Conservation (phyloP, 92 coral and sea anemone species). For the Anthopleura xanthogrammica region DNA sequence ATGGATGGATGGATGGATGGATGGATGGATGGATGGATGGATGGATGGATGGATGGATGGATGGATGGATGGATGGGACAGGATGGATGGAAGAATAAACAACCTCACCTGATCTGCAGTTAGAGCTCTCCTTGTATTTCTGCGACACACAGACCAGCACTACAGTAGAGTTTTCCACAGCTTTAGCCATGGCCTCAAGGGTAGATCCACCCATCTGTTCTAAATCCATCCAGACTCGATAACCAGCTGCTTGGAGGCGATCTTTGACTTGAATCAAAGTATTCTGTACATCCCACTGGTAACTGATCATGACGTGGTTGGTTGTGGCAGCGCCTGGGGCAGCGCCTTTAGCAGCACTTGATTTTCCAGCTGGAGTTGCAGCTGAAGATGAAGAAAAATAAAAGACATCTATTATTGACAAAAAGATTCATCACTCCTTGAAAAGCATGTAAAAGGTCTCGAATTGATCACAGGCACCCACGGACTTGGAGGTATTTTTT, state of each 20-base stretch:
- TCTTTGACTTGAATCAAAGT: slow-evolving; percentile 60
- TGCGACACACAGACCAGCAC: slow-evolving; percentile 85
- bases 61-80: too few species aligned
- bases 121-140: slow-evolving; percentile 82
- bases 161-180: slow-evolving; percentile 76
- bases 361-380: not conserved
- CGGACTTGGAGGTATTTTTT: too few species aligned
- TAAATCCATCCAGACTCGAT: slow-evolving; percentile 84
- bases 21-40: too few species aligned
- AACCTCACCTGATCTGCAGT: slow-evolving; percentile 64
- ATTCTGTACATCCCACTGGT: slow-evolving; percentile 85
- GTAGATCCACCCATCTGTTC: slow-evolving; percentile 91
- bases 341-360: not conserved
- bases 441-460: too few species aligned
- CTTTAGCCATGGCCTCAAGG: slow-evolving; percentile 79
- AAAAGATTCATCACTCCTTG: too few species aligned
- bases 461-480: too few species aligned
- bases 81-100: not conserved
- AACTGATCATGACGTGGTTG: slow-evolving; percentile 79
- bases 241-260: slow-evolving; percentile 69
- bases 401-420: too few species aligned
- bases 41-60: too few species aligned
- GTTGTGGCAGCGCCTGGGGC: not conserved
- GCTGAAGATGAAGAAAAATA: too few species aligned
- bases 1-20: too few species aligned